Evolutionary conservation across 2,797 vertebrate genomes (phyloP), one percentile per base, ranked within the genome.

Genomic region (Poeciliopsis presidionis): DNA sequence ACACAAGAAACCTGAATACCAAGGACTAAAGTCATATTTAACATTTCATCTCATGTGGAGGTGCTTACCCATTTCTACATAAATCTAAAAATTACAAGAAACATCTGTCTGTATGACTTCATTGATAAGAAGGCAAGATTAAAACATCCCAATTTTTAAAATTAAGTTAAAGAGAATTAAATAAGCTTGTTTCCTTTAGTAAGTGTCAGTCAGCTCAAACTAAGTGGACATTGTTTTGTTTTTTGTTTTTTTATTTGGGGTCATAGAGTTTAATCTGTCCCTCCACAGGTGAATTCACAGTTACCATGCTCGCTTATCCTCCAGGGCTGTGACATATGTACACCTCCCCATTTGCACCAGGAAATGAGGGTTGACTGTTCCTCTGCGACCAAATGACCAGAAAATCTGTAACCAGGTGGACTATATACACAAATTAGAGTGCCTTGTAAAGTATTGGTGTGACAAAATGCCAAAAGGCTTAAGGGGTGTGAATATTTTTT

Each of bases 21-120:
- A 59, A 14, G n/a, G 55, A 47, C 81, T 86, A 79, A 70, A 67
- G 82, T 8, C 0, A 36, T 22, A 45, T 70, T 22, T 28, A 43
- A 70, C 2, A 43, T n/a, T 67, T 89, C 88, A 84, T 86, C 80
- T 90, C 87, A 92, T 51, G 22, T 74, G 41, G 55, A 81, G 59
- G 47, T 53, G 57, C 55, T 70, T 67, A 11, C 33, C 72, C 39
- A 25, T 12, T 11, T 39, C 18, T 22, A 18, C 61, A 65, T 65
- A 8, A 71, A 72, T 76, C 79, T 79, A 77, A 11, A 71, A 73
- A 76, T 80, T 79, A 76, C 75, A 76, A 47, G 79, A 73, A 88
- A 80, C 73, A 81, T 87, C 53, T 78, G 72, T 78, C 73, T 53
- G 51, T 9, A 25, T 25, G 7, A 53, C 22, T 25, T 51, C 7